Evolutionary conservation across 2,888 invertebrate species (phyloP).

Genomic region (Drosophila anomelani): DNA sequence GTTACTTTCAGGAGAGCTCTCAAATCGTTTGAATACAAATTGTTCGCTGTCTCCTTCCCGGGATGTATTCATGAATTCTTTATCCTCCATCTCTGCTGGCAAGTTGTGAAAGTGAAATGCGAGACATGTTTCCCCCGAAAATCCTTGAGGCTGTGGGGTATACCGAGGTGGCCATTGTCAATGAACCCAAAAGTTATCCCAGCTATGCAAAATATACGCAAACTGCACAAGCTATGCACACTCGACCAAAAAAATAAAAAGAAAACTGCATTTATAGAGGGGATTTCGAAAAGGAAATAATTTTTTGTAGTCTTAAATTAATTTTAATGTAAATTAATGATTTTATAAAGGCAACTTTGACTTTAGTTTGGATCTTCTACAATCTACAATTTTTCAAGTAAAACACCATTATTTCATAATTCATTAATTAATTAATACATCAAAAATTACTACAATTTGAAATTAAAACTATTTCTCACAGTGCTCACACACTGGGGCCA

Average conservation of each 20-base stretch:
- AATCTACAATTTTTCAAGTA: background rate
- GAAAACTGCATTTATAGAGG: background rate
- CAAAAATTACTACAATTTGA: background rate
- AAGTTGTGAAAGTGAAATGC: slow-evolving; percentile 72
- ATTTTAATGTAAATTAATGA: background rate
- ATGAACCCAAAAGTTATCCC: slow-evolving; percentile 41
- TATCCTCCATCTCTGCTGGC: slow-evolving; percentile 56
- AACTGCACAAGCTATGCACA: slow-evolving; percentile 23
- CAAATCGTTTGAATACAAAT: slow-evolving; percentile 67
- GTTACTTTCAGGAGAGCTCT: slow-evolving; percentile 46
- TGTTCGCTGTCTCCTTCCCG: slow-evolving; percentile 45
- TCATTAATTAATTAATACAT: background rate
- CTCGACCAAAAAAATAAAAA: background rate
- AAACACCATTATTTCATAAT: background rate
- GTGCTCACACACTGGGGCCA: slow-evolving; percentile 18
- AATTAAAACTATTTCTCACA: background rate
- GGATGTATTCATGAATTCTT: slow-evolving; percentile 72
- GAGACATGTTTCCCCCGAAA: slow-evolving; percentile 43
- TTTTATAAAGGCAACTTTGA: background rate
- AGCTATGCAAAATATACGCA: slow-evolving; percentile 35
- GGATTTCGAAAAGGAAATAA: too few relatives aligned
- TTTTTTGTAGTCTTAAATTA: background rate
- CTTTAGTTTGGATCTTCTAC: background rate
- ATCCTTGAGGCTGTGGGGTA: slow-evolving; percentile 33
- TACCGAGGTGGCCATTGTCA: slow-evolving; percentile 31